Conservation (phyloP, 2,113 vertebrate genomes). For the Probosciger aterrimus region DNA sequence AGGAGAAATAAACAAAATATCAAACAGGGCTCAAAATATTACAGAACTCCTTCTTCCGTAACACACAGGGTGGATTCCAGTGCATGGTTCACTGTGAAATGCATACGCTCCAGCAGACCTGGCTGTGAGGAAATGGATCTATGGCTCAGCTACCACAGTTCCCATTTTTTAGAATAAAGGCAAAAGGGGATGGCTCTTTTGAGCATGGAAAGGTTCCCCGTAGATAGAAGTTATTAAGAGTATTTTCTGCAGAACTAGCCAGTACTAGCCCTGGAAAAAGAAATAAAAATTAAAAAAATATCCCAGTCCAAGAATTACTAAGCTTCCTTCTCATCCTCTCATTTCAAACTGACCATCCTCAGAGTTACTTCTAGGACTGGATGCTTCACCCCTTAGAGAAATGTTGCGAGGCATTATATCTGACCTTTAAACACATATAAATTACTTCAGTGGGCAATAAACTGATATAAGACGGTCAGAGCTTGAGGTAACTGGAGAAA, state of each 20-base stretch:
- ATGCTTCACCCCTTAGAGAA: not conserved
- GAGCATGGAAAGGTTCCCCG: not conserved
- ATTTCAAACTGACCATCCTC: not conserved
- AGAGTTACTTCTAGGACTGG: not conserved
- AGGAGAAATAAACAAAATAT: not conserved
- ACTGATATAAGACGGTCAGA: not conserved
- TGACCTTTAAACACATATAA: constrained; percentile 9
- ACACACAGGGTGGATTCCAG: not conserved
- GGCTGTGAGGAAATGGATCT: not conserved
- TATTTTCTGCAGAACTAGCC: not conserved
- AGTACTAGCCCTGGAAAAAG: not conserved
- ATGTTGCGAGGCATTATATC: not conserved
- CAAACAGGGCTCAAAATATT: not conserved
- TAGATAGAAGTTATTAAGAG: not conserved
- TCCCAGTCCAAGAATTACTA: not conserved
- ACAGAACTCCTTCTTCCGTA: not conserved
- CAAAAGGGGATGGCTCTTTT: not conserved
- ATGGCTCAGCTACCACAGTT: not conserved
- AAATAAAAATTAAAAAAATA: not conserved
- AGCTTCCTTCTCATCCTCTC: not conserved
- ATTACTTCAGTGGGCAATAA: not conserved
- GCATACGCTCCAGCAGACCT: not conserved
- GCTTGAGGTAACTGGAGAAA: not conserved
- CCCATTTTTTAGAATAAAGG: not conserved
- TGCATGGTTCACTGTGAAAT: not conserved